These are phyloP conservation scores for Onychostruthus taczanowskii DNA, from an alignment of 2,113 vertebrate genomes.

Conservation along the genomic window DNA sequence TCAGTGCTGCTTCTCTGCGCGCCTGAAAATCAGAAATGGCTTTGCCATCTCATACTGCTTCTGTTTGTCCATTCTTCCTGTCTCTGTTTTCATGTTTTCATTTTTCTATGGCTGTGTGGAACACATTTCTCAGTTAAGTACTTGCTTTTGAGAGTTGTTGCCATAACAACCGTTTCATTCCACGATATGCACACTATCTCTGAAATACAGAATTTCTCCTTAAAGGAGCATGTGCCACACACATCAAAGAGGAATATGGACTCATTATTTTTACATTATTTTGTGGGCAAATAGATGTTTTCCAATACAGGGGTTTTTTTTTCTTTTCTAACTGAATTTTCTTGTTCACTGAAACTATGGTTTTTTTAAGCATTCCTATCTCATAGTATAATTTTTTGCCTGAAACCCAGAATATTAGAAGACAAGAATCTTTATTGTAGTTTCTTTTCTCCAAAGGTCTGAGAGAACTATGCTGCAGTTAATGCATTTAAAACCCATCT, in stretches of 20 bases:
- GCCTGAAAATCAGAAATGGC: slow-evolving; percentile 40
- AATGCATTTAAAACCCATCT: slow-evolving; percentile 48
- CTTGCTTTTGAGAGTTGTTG: slow-evolving; percentile 85
- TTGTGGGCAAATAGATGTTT: slow-evolving; percentile 82
- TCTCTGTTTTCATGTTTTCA: slow-evolving; percentile 84
- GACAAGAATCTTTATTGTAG: slow-evolving; percentile 31
- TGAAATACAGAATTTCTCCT: slow-evolving; percentile 82
- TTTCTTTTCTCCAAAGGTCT: slow-evolving; percentile 37
- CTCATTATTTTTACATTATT: slow-evolving; percentile 86
- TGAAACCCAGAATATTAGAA: slow-evolving; percentile 46
- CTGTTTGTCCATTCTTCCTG: slow-evolving; percentile 77
- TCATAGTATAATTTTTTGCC: slow-evolving; percentile 51
- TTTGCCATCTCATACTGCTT: slow-evolving; percentile 68
- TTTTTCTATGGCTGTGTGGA: slow-evolving; percentile 81
- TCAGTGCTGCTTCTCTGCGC: background rate
- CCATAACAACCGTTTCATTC: slow-evolving; percentile 85
- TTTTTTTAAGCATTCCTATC: slow-evolving; percentile 68
- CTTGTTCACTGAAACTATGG: slow-evolving; percentile 74
- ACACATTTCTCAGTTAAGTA: slow-evolving; percentile 83
- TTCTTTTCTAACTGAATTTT: slow-evolving; percentile 71
- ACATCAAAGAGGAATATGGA: slow-evolving; percentile 80
- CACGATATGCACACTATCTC: slow-evolving; percentile 81
- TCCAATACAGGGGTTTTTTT: slow-evolving; percentile 69
- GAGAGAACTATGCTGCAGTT: slow-evolving; percentile 27
- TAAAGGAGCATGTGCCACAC: slow-evolving; percentile 79